A percentile compares a stretch with the other conserved stretches of the same genome.
Evolutionary conservation across 2,888 invertebrate genomes (phyloP).

Genomic region (Noctua pronuba): DNA sequence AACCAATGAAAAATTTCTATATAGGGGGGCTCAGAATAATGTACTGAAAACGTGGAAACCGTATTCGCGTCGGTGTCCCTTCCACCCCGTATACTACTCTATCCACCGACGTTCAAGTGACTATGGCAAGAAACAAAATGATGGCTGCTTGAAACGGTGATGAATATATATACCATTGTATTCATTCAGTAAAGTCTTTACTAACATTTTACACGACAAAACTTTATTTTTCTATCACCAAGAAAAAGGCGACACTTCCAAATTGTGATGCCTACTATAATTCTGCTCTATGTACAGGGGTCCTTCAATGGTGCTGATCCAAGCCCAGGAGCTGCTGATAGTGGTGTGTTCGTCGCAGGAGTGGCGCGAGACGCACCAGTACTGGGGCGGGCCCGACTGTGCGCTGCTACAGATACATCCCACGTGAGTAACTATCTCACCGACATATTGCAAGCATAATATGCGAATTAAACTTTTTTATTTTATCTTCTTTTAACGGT

Average conservation of each 20-base stretch:
- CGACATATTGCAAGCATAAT: background rate
- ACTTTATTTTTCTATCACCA: background rate
- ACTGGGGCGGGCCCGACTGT: conserved; percentile 95
- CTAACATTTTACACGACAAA: background rate
- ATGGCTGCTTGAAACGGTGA: background rate
- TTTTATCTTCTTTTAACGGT: background rate
- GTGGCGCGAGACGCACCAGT: conserved; percentile 96
- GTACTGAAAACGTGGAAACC: too few relatives aligned
- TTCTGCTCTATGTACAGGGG: conserved; percentile 81
- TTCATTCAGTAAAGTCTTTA: background rate
- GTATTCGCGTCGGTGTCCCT: too few relatives aligned
- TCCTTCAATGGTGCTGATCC: conserved; percentile 90
- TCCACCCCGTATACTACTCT: background rate
- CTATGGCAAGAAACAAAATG: background rate
- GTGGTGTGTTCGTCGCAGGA: conserved; percentile 94
- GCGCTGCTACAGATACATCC: conserved; percentile 94
- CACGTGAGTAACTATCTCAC: conserved; percentile 87
- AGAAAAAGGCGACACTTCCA: background rate
- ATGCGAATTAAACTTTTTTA: too few relatives aligned
- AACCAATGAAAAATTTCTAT: too few relatives aligned
- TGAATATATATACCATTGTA: too few relatives aligned
- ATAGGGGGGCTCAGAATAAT: too few relatives aligned
- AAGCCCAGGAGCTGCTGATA: conserved; percentile 92
- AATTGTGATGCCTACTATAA: background rate
- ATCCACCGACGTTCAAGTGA: too few relatives aligned